A percentile compares a stretch with the other conserved stretches of the same genome.
These are phyloP conservation scores for Oryzias dopingdopingensis DNA, from an alignment of 2,797 vertebrate genomes.

Conservation along the genomic window DNA sequence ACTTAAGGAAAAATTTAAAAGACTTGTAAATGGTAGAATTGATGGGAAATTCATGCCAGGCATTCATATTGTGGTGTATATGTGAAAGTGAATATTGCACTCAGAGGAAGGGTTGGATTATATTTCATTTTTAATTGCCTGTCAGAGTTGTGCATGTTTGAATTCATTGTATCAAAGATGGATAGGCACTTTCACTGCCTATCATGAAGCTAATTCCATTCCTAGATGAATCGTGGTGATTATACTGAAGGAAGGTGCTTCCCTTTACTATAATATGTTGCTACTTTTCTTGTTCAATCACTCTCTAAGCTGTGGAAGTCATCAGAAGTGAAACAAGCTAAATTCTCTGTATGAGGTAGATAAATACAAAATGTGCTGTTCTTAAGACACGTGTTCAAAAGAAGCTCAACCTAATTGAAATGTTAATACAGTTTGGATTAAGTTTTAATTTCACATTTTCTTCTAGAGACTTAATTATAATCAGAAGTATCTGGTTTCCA, in stretches of 20 bases:
- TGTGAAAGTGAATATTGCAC: conserved; percentile 70
- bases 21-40: conserved; percentile 66
- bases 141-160: conserved; percentile 72
- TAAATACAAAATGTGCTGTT: conserved; percentile 8
- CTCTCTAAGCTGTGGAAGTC: conserved; percentile 34
- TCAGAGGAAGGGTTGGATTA: conserved; percentile 70
- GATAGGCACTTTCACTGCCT: conserved; percentile 75
- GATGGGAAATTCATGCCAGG: conserved; percentile 68
- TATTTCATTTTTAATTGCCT: conserved; percentile 85
- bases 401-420: conserved; percentile 6
- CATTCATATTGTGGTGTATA: conserved; percentile 63
- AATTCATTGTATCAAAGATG: conserved; percentile 70
- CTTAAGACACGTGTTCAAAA: conserved; percentile 9
- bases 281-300: conserved; percentile 40
- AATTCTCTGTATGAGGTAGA: conserved; percentile 22
- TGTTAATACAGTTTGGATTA: conserved; percentile 14
- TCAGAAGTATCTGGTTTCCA: conserved; percentile 34
- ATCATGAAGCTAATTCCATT: conserved; percentile 79
- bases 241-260: conserved; percentile 69
- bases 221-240: conserved; percentile 77
- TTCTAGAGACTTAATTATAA: conserved; percentile 19
- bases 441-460: conserved; percentile 22
- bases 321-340: conserved; percentile 22
- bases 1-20: conserved; percentile 33
- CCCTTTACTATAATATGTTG: conserved; percentile 56